phyloP scores from a whole-genome alignment of 2,888 invertebrate genomes.

The Boloria selene region DNA sequence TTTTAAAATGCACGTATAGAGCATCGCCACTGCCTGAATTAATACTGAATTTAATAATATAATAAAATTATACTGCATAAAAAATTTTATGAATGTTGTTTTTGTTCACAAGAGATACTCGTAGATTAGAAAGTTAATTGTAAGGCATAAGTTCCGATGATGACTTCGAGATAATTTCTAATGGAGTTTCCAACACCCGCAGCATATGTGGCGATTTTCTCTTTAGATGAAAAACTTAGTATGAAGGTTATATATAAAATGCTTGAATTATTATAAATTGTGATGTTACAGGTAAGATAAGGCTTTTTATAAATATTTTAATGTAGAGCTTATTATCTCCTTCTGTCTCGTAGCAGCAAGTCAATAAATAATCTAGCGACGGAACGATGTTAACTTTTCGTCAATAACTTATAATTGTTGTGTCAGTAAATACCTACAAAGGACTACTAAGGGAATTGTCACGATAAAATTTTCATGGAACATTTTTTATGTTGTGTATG shows the following conservation, averaged over 20 bases:
- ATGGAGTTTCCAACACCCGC: slow-evolving; percentile 45
- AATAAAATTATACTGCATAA: slow-evolving; percentile 27
- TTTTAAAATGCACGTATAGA: too few species aligned
- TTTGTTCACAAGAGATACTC: slow-evolving; percentile 42
- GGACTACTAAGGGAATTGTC: too few species aligned
- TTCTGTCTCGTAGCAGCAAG: too few species aligned
- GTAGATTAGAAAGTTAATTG: slow-evolving; percentile 49
- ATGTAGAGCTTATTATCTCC: background rate
- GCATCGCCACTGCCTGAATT: too few species aligned
- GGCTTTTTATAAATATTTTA: background rate
- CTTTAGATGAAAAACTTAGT: slow-evolving; percentile 41
- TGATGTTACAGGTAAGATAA: background rate
- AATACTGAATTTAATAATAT: slow-evolving; percentile 23
- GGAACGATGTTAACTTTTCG: too few species aligned
- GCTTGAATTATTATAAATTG: slow-evolving; percentile 7
- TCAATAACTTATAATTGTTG: too few species aligned
- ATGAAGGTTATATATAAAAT: slow-evolving; percentile 30
- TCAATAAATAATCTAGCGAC: too few species aligned
- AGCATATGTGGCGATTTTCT: slow-evolving; percentile 41
- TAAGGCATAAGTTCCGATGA: slow-evolving; percentile 45
- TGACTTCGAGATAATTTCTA: slow-evolving; percentile 47
- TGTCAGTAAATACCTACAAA: too few species aligned
- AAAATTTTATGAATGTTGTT: slow-evolving; percentile 40
- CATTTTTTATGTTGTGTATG: too few species aligned
- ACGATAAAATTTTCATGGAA: too few species aligned